Evolutionary conservation across 2,113 vertebrate species (phyloP).

Genomic region (Cinclus mexicanus): DNA sequence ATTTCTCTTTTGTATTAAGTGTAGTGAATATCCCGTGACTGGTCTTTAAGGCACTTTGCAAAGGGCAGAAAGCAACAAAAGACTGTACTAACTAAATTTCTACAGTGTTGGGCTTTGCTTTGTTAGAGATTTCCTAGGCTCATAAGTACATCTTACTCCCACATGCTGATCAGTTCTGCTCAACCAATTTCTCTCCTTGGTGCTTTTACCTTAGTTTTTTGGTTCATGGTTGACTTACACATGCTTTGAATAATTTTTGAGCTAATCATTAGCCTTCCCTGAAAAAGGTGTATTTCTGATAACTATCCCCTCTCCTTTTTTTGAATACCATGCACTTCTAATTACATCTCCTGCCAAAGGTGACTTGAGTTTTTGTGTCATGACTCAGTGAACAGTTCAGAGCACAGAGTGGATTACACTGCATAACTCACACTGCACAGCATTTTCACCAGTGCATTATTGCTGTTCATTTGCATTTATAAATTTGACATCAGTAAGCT

Average conservation of each 20-base stretch:
- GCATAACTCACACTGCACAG: rapidly evolving
- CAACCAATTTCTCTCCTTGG: background rate
- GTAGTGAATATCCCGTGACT: background rate
- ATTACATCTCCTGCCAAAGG: background rate
- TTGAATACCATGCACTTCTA: background rate
- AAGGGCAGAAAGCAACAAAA: background rate
- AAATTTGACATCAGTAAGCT: background rate
- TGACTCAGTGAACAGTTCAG: background rate
- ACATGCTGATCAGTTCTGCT: background rate
- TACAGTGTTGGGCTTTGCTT: background rate
- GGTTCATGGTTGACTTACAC: background rate
- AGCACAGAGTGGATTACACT: background rate
- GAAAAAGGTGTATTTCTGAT: background rate
- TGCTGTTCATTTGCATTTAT: background rate
- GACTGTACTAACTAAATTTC: background rate
- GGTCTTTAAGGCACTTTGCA: background rate
- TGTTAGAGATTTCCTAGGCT: background rate
- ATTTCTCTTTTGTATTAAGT: background rate
- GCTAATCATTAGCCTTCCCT: background rate
- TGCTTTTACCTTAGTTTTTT: background rate
- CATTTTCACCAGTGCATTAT: background rate
- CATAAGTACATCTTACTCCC: background rate
- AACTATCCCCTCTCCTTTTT: background rate
- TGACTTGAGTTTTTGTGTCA: background rate
- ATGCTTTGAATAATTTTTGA: background rate